Base-by-base conservation (phyloP, 2,797 vertebrate species). In the Macrochelys suwanniensis region DNA sequence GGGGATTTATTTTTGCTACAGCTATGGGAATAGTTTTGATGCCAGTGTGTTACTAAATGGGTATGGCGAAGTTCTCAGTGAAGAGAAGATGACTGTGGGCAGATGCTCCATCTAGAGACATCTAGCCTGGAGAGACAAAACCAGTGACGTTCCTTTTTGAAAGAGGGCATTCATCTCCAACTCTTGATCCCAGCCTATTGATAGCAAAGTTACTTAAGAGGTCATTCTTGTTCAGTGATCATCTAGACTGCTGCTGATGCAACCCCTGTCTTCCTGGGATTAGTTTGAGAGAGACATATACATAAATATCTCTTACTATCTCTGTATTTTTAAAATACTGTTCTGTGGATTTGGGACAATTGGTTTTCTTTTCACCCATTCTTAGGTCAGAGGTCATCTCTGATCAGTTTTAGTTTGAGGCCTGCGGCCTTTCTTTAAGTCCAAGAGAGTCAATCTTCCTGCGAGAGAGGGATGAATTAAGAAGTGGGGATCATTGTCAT, bases 21-120 rank as follows among this genome's bases (percentile, higher is more conserved):
- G 37, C 54, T 90, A 2, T 2, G 7, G 5, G 8, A 47, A 0
- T 3, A 0, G 4, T 57, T 80, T 25, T 0, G 0, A 2, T 19
- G 21, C 54, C 16, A 42, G 11, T n/a, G 26, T 33, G 9, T 31
- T 1, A 2, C 23, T 17, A 54, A 65, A 25, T 21, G 65, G 47
- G 65, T n/a, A 26, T 57, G 4, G 9, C 2, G 9, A n/a, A 37
- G 61, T 37, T 68, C n/a, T 68, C 61, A 68, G 17, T 68, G 61
- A 37, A 68, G n/a, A n/a, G 65, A 68, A n/a, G n/a, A 68, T 21
- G 17, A 21, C n/a, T 19, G n/a, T 19, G 17, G 17, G n/a, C n/a
- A 37, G 65, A n/a, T 68, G n/a, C 65, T 21, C 65, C 65, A 37
- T 37, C 65, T 17, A 68, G 16, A 68, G n/a, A 68, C n/a, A 21